phyloP scores from a whole-genome alignment of 2,888 invertebrate species.

The Sericinus montela region DNA sequence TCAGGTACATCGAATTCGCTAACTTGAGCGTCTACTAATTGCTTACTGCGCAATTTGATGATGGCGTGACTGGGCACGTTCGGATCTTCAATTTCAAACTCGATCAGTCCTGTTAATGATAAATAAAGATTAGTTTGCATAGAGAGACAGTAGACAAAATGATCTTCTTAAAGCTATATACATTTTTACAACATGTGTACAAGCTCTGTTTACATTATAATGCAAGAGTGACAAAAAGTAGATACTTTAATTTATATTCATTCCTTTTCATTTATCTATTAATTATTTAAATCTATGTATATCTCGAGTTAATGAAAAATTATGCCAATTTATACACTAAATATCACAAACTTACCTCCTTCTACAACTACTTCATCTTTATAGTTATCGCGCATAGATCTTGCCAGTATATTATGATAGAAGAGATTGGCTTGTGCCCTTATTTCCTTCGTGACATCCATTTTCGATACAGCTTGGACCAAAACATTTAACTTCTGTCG shows the following conservation, averaged over 20 bases:
- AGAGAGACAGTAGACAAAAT: too few species aligned
- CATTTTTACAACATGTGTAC: too few species aligned
- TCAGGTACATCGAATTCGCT: conserved; percentile 70
- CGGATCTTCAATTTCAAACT: conserved; percentile 75
- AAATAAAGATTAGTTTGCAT: too few species aligned
- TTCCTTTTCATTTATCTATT: too few species aligned
- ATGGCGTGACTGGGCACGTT: conserved; percentile 71
- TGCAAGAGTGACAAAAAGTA: too few species aligned
- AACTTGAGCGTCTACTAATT: conserved; percentile 72
- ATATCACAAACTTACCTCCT: conserved; percentile 46
- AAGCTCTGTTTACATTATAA: too few species aligned
- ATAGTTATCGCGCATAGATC: conserved; percentile 61
- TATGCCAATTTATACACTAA: too few species aligned
- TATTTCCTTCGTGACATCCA: conserved; percentile 57
- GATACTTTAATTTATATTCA: too few species aligned
- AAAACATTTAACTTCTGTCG: conserved; percentile 54
- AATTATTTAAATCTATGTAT: too few species aligned
- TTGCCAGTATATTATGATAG: conserved; percentile 63
- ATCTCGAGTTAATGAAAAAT: too few species aligned
- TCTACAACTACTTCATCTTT: conserved; percentile 59
- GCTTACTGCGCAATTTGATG: conserved; percentile 74
- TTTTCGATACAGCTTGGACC: conserved; percentile 56
- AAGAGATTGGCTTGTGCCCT: conserved; percentile 47
- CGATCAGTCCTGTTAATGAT: conserved; percentile 55
- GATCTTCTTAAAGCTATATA: too few species aligned